Evolutionary conservation across 2,113 vertebrate species (phyloP), one percentile per base, ranked within the genome.

Genomic region (Mus pahari): DNA sequence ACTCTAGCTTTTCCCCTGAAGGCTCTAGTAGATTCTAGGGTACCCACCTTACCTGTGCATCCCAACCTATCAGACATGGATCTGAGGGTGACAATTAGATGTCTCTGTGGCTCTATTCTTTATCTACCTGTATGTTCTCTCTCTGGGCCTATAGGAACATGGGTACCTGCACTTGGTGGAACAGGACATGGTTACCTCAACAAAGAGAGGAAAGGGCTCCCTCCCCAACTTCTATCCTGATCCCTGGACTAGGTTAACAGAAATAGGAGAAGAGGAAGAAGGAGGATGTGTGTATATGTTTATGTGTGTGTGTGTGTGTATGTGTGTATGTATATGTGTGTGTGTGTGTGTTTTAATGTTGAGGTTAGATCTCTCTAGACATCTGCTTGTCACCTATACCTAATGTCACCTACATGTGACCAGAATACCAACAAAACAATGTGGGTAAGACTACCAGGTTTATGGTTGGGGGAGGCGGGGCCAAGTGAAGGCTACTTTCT

Each of bases 381-480:
- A 2, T 24, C 48, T 36, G 10, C 8, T 14, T 7, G 12, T 12
- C 26, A 1, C 68, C 13, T 55, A 13, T 3, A 53, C 42, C 17
- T n/a, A 87, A 86, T 36, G 17, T 19, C 68, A 8, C 8, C 1
- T 20, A 24, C 68, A 8, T 0, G 0, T 78, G 50, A 14, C 36
- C 4, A 0, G 9, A 53, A 84, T 20, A 31, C 22, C 70, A 53
- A 16, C 19, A 39, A 8, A 0, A 4, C 36, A 26, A 2, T 19
- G 4, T 39, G 10, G 2, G 0, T 0, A 17, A 39, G 3, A 53
- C 68, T 26, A 11, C 45, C 4, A 3, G 74, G 19, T 39, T 28
- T 28, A 5, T 42, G 5, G n/a, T 53, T 20, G 33, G 2, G 1
- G 9, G 3, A 31, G 3, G 50, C 0, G 0, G 66, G 42, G 22